Percentiles rank a stretch among this genome's conserved stretches.
Evolutionary conservation across 2,797 vertebrate genomes (phyloP).

Genomic region (Monodelphis domestica): DNA sequence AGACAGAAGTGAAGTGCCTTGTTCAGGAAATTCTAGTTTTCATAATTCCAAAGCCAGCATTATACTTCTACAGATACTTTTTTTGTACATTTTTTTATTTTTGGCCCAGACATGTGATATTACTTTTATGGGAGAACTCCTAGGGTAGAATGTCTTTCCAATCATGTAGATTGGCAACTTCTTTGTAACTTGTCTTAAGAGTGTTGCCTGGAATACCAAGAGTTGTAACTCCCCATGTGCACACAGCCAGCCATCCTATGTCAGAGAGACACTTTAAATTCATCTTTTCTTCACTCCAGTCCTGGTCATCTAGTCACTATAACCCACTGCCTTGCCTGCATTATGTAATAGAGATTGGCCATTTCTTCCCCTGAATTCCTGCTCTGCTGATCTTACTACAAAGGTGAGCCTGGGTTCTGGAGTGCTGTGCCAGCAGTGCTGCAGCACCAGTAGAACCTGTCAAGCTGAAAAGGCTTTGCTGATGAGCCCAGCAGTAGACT

Average conservation of each 20-base stretch:
- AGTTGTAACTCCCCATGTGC: background rate
- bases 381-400: background rate
- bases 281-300: background rate
- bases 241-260: background rate
- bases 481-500: background rate
- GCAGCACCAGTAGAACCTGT: too few species aligned
- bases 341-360: background rate
- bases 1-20: too few species aligned
- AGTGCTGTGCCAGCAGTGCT: background rate
- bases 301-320: background rate
- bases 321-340: background rate
- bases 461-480: background rate
- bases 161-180: too few species aligned
- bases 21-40: too few species aligned
- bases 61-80: too few species aligned
- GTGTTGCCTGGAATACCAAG: too few species aligned
- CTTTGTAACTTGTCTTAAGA: too few species aligned
- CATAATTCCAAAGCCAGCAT: too few species aligned
- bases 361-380: background rate
- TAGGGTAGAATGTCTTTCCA: too few species aligned
- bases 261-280: background rate
- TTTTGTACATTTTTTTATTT: too few species aligned
- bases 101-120: too few species aligned
- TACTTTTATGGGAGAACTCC: too few species aligned
- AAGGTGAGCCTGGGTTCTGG: background rate